Base-by-base conservation (phyloP, 1,140 invertebrate genomes). In the Listronotus bonariensis region DNA sequence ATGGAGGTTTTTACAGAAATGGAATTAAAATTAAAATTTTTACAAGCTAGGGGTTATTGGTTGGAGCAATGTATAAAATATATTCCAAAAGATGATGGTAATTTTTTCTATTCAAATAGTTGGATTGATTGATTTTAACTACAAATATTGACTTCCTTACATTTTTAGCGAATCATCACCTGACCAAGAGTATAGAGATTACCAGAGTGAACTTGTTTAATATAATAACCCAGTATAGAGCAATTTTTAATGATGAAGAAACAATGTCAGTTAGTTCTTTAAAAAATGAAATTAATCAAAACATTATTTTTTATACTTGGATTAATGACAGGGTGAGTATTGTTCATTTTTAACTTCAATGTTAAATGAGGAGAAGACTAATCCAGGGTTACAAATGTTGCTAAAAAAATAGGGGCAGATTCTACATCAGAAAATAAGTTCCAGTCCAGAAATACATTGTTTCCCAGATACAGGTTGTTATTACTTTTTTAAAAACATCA, bases 121-220 rank as follows among this genome's bases (percentile, higher is more conserved):
- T 42, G 20, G n/a, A n/a, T n/a, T n/a, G n/a, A 26, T 58, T 51
- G 12, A 48, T 31, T 14, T 41, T n/a, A 18, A 5, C 20, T 26
- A 26, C 20, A 26, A 26, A 1, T 26, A 26, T 26, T 26, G 20
- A 26, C 20, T 3, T 5, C 5, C 20, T 26, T 26, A n/a, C 20
- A 26, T 14, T 69, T 76, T 76, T 58, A 80, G 80, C 77, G 38
- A 78, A 76, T 66, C 86, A 88, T 70, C 88, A 96, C 76, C 81
- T 96, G 36, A 88, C 87, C 11, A 95, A 92, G 81, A 90, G 90
- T 1, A 92, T 97, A 56, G 95, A 98, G 80, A 78, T 92, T 10
- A 93, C 92, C n/a, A 85, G 95, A 66, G 91, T 96, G 31, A 92
- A 97, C 81, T 81, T 98, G 15, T 97, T 97, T 76, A 96, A 96